phyloP scores from a whole-genome alignment of 2,113 vertebrate genomes.

The Mustela nigripes region DNA sequence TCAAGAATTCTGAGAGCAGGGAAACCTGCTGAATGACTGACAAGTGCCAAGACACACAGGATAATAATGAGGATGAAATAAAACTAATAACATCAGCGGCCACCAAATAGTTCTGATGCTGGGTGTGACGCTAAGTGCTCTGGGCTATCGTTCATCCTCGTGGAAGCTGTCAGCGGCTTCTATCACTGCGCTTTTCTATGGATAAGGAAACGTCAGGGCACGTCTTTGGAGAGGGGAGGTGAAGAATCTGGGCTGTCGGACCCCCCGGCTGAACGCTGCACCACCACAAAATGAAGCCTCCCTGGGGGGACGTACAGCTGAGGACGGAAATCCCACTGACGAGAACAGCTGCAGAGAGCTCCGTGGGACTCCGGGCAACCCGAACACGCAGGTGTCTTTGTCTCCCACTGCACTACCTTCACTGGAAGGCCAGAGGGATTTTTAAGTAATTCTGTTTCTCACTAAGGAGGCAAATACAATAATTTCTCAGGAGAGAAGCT shows the following conservation, averaged over 20 bases:
- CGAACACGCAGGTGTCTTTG: fast-evolving
- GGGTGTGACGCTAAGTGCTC: fast-evolving
- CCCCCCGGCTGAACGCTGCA: too few species aligned
- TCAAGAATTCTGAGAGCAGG: not conserved
- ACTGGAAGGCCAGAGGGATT: not conserved
- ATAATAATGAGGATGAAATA: not conserved
- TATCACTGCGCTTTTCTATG: not conserved
- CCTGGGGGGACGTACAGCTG: fast-evolving
- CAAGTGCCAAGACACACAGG: not conserved
- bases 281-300: fast-evolving
- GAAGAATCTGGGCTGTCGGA: not conserved
- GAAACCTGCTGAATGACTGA: not conserved
- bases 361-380: fast-evolving
- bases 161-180: not conserved
- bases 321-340: fast-evolving
- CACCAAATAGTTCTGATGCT: too few species aligned
- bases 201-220: too few species aligned
- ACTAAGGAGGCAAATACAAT: not conserved
- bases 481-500: not conserved
- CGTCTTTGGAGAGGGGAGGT: fast-evolving
- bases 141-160: fast-evolving
- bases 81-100: not conserved
- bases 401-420: not conserved
- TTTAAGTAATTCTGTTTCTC: not conserved
- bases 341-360: not conserved